Percentiles rank a stretch among this genome's conserved stretches.
Conservation (phyloP, 2,113 vertebrate species). For the Cercopithecus mona region DNA sequence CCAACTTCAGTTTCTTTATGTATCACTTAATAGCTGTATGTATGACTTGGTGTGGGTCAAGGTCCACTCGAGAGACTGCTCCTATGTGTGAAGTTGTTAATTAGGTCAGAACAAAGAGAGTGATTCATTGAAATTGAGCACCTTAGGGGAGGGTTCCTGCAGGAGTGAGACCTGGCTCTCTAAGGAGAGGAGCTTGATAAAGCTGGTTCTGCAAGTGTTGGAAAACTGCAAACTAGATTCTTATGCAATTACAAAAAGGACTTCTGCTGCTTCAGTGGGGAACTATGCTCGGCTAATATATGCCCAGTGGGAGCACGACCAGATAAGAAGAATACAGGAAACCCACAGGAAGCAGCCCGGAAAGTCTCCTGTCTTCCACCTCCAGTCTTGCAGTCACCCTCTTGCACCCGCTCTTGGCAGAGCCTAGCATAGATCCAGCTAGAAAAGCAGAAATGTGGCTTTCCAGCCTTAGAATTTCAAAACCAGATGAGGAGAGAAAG, state of each 20-base stretch:
- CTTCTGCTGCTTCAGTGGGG: neutral
- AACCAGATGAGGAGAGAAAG: neutral
- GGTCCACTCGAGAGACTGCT: neutral
- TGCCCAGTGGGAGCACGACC: no score
- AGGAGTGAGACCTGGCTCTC: neutral
- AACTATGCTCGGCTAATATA: neutral
- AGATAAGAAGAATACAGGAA: neutral
- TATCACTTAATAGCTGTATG: neutral
- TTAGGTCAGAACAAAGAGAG: neutral
- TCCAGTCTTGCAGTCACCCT: neutral
- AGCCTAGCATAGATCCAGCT: neutral
- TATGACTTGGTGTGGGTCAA: no score
- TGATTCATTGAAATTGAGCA: neutral
- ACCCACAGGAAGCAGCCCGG: neutral
- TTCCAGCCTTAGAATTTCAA: neutral
- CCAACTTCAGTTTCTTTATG: neutral
- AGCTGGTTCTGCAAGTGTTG: neutral
- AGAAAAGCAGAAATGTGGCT: neutral
- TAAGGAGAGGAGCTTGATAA: neutral
- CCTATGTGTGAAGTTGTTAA: neutral
- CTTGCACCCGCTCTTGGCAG: neutral
- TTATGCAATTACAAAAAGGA: neutral
- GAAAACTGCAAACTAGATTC: neutral
- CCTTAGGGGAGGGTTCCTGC: accelerated
- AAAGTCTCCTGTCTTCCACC: neutral